These are phyloP conservation scores for Echinarachnius parma DNA, from an alignment of 53 echinoderm and acorn worm genomes.

Conservation along the genomic window DNA sequence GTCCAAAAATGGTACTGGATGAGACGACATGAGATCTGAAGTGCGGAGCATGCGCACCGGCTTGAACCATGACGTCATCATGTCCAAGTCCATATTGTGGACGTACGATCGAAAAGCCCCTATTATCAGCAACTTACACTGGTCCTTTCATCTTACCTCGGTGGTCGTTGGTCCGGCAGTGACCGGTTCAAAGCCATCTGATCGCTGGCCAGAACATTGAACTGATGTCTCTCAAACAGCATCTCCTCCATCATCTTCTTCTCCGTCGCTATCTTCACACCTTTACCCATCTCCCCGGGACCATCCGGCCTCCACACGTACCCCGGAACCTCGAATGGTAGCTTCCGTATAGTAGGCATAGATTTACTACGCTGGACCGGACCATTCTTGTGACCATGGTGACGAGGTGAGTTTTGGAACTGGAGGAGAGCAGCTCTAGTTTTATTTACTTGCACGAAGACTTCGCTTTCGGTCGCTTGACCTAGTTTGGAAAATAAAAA, in stretches of 20 bases:
- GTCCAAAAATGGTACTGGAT: too few species aligned
- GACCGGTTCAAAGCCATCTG: conserved; percentile 72
- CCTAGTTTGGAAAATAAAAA: too few species aligned
- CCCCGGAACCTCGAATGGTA: conserved; percentile 37
- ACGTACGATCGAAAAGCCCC: too few species aligned
- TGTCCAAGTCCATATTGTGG: too few species aligned
- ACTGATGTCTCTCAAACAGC: conserved; percentile 59
- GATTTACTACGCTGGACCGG: not conserved
- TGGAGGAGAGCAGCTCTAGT: too few species aligned
- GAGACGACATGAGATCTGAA: too few species aligned
- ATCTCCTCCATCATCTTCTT: conserved; percentile 36
- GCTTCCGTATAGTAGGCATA: not conserved
- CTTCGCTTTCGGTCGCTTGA: too few species aligned
- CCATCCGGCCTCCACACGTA: conserved; percentile 37
- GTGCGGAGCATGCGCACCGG: too few species aligned
- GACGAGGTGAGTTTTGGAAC: too few species aligned
- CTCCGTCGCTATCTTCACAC: conserved; percentile 35
- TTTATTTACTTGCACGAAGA: too few species aligned
- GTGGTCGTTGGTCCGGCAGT: conserved; percentile 74
- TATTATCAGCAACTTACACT: too few species aligned
- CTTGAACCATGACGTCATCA: too few species aligned
- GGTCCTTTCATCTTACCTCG: conserved; percentile 62
- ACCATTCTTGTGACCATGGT: not conserved
- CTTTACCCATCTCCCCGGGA: conserved; percentile 63
- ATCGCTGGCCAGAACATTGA: conserved; percentile 72